phyloP scores from a whole-genome alignment of 2,888 invertebrate species.

The Diplolepis rosae region DNA sequence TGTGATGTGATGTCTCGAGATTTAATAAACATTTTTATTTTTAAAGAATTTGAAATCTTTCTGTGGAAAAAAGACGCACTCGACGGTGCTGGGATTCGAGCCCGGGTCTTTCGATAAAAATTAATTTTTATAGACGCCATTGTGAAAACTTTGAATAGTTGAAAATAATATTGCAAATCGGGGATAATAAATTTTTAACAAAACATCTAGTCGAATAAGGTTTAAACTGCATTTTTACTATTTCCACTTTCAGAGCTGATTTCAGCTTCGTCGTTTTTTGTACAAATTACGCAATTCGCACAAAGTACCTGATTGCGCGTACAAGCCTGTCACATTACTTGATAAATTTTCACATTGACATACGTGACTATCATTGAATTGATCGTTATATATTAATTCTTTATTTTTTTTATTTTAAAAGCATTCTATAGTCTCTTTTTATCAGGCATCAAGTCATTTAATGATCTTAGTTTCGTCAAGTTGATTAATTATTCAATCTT shows the following conservation, averaged over 20 bases:
- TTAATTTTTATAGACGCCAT: too few species aligned
- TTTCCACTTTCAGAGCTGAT: neutral
- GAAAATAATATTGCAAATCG: too few species aligned
- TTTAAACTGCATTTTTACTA: conserved; percentile 6
- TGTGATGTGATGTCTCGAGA: too few species aligned
- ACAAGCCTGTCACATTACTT: neutral
- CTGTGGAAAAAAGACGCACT: too few species aligned
- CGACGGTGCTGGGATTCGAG: too few species aligned
- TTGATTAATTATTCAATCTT: too few species aligned
- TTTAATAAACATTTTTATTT: too few species aligned
- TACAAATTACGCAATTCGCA: neutral
- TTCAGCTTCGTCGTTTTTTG: neutral
- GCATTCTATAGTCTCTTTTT: neutral
- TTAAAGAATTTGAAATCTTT: too few species aligned
- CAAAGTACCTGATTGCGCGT: neutral
- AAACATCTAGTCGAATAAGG: neutral
- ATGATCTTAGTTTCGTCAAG: too few species aligned
- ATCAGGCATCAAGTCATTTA: neutral
- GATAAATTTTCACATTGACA: neutral
- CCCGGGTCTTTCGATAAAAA: too few species aligned
- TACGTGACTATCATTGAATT: neutral
- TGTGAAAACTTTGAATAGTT: too few species aligned
- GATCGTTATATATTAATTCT: neutral
- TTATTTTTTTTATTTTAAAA: neutral
- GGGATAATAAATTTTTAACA: too few species aligned